Conservation (phyloP, 2,113 vertebrate genomes). For the Sphaerodactylus townsendi region DNA sequence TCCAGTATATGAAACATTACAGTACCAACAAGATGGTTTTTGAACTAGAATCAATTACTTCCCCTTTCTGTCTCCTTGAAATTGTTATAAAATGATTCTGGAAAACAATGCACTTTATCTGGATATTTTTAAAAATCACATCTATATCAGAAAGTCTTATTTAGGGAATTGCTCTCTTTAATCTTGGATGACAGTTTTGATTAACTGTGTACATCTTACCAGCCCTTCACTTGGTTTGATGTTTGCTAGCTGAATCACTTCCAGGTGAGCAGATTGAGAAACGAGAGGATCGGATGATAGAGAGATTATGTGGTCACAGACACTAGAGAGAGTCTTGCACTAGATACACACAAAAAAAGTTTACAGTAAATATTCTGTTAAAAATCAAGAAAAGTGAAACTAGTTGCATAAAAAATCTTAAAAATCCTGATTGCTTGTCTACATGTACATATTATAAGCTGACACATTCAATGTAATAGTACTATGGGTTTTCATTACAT, state of each 20-base stretch:
- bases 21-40: constrained; percentile 38
- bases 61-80: constrained; percentile 15
- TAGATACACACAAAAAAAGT: constrained; percentile 55
- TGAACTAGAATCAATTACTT: constrained; percentile 40
- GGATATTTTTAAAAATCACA: constrained; percentile 27
- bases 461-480: background rate
- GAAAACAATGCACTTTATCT: constrained; percentile 12
- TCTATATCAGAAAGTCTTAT: background rate
- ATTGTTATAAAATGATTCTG: constrained; percentile 1
- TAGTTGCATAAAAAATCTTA: background rate
- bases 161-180: constrained; percentile 4
- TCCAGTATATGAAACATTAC: constrained; percentile 50
- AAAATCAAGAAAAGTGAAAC: background rate
- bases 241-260: constrained; percentile 85
- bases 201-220: constrained; percentile 81
- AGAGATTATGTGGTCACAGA: constrained; percentile 85
- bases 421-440: background rate
- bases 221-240: constrained; percentile 88
- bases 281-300: constrained; percentile 84
- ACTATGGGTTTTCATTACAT: background rate
- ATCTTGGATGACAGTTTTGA: constrained; percentile 56
- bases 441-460: background rate
- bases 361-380: constrained; percentile 19
- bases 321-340: constrained; percentile 85
- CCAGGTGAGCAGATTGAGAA: constrained; percentile 85